Evolutionary conservation across 2,797 vertebrate species (phyloP), one percentile per base, ranked within the genome.

Genomic region (Taenioides sp.): DNA sequence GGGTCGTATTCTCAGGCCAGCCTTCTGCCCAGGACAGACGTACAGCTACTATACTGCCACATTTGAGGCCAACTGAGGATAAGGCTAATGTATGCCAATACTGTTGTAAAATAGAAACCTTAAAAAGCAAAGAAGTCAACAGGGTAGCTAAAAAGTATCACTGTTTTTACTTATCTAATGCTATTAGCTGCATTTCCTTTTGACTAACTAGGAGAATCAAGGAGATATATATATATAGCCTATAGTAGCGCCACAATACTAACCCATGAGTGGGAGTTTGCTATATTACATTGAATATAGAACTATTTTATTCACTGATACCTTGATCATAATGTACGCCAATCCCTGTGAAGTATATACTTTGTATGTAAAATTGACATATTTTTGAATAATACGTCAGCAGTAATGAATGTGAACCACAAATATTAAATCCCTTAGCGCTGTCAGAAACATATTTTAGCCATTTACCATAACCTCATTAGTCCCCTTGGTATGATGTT

Each of bases 1-100:
- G 80, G 86, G 91, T 91, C 86, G 73, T 78, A 78, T 86, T 85
- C 82, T 78, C 89, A 81, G 75, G 71, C 79, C 85, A 75, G 89
- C 69, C 78, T 82, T 87, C 77, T 81, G 85, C 76, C 43, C 65
- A 40, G 83, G 80, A 85, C 76, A 76, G 75, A 22, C 43, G 14
- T 4, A 47, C 43, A 17, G 3, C 43, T 47, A 47, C 43, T 47
- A 16, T 47, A 47, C 43, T 47, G n/a, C 63, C 43, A 65, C 16
- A 27, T 22, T 37, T 59, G 57, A 59, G 57, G 25, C 25, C 57
- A 59, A 18, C 57, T 28, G 57, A 28, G 22, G 25, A 28, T 16
- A 22, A 28, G 54, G 12, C 54, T 12, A 57, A 17, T 18, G 23
- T 59, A 5, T 59, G 57, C 5, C 25, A 20, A 59, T 59, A 60